Conservation (phyloP, 1,140 invertebrate genomes). For the Lanistes nyassanus region DNA sequence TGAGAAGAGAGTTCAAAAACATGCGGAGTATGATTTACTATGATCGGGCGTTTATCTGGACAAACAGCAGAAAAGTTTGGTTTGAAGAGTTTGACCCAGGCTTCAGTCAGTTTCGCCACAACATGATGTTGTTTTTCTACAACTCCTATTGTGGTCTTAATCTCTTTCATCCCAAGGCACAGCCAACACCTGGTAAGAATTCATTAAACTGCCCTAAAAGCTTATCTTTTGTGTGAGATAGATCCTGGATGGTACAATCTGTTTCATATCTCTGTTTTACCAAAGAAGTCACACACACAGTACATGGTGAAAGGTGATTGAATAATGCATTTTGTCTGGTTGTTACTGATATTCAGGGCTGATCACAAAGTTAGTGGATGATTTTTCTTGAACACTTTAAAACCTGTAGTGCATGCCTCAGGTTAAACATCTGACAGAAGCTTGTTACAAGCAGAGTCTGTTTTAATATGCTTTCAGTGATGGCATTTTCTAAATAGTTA, state of each 20-base stretch:
- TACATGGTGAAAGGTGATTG: not conserved
- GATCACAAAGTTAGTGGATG: too few relatives aligned
- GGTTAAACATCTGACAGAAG: too few relatives aligned
- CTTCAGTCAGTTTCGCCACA: slow-evolving; percentile 78
- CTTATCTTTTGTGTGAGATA: not conserved
- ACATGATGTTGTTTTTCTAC: slow-evolving; percentile 63
- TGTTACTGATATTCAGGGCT: too few relatives aligned
- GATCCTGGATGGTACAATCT: not conserved
- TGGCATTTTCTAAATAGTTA: too few relatives aligned
- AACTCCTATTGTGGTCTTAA: slow-evolving; percentile 46
- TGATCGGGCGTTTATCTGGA: slow-evolving; percentile 81
- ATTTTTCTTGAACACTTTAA: too few relatives aligned
- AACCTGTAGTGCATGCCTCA: too few relatives aligned
- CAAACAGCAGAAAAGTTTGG: slow-evolving; percentile 77
- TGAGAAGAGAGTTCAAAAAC: slow-evolving; percentile 53
- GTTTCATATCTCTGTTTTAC: not conserved
- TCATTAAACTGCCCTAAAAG: not conserved
- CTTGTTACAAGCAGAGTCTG: too few relatives aligned
- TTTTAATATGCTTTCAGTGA: too few relatives aligned
- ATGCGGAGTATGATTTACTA: slow-evolving; percentile 45
- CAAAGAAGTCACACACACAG: not conserved
- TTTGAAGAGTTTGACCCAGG: slow-evolving; percentile 70
- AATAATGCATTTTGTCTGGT: not conserved
- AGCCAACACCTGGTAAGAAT: slow-evolving; percentile 53
- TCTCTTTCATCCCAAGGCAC: slow-evolving; percentile 48